Evolutionary conservation across 1,140 invertebrate species (phyloP), one percentile per base, ranked within the genome.

Genomic region (Eurytemora carolleeae): DNA sequence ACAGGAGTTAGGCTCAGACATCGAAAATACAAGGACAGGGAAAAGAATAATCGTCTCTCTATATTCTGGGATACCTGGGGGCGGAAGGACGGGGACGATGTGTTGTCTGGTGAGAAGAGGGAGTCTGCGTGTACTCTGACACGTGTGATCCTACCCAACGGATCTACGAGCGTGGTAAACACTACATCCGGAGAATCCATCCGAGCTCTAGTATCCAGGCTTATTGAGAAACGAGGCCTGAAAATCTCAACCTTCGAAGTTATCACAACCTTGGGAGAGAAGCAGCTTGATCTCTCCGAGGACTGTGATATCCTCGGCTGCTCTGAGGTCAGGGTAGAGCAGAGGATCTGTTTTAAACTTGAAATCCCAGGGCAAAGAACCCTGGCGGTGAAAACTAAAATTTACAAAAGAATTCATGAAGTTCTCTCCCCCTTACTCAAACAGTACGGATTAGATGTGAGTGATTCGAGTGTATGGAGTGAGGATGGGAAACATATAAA

Each of bases 161-260:
- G 84, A 54, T 87, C 88, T 22, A 91, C 89, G 12, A 90, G 90
- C 3, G 89, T 95, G 64, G 85, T 94, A 55, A 81, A 83, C 68
- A 82, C 82, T n/a, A 78, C 78, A 71, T 75, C 76, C 70, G 80
- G 77, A 24, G 83, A 87, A 65, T 82, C 82, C 12, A 81, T 92
- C 63, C 79, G 80, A 64, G 78, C 81, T 62, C 76, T 93, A 63
- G 79, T 95, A 24, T 81, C 81, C 63, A 77, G 84, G 55, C 76
- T 95, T 52, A 78, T 94, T 66, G 85, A 88, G 68, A 87, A 88
- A 72, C 72, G 86, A 65, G 82, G 81, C 63, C 74, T 91, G 19
- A 75, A 76, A 61, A 88, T 85, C 70, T 79, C 80, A 65, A 79
- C 81, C 62, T 85, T 84, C 70, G 84, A 87, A 68, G 83, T 86